Conservation (phyloP, 2,113 vertebrate species). For the Mixornis gularis region DNA sequence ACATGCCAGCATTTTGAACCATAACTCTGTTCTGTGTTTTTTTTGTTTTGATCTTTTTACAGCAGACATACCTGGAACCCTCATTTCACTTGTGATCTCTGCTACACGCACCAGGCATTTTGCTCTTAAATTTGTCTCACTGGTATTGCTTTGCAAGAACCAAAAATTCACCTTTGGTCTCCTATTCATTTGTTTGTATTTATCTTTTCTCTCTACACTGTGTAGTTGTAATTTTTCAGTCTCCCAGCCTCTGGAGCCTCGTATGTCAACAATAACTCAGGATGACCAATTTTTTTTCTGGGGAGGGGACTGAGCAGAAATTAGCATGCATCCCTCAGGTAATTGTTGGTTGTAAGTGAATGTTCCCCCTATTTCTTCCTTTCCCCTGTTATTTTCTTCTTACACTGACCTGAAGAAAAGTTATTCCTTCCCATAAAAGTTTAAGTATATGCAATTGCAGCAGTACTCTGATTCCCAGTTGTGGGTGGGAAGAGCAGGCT, state of each 20-base stretch:
- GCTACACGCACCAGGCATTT: neutral
- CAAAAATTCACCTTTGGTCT: neutral
- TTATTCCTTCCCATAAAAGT: neutral
- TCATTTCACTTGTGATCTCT: neutral
- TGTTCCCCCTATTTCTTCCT: neutral
- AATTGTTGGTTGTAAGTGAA: neutral
- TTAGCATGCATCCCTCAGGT: neutral
- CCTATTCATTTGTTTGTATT: neutral
- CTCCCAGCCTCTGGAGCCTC: neutral
- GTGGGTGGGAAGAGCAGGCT: neutral
- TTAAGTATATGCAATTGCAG: neutral
- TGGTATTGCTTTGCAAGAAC: neutral
- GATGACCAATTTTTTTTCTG: rapidly evolving
- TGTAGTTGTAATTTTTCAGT: neutral
- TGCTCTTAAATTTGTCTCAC: neutral
- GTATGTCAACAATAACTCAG: neutral
- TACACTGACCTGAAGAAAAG: neutral
- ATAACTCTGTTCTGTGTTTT: neutral
- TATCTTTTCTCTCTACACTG: neutral
- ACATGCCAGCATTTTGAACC: neutral
- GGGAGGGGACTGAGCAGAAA: neutral
- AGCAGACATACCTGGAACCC: neutral
- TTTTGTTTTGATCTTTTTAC: neutral
- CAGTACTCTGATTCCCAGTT: rapidly evolving
- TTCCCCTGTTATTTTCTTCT: neutral